Evolutionary conservation across 2,888 invertebrate species (phyloP), one percentile per base, ranked within the genome.

Genomic region (Himalopsyche kuldschensis): DNA sequence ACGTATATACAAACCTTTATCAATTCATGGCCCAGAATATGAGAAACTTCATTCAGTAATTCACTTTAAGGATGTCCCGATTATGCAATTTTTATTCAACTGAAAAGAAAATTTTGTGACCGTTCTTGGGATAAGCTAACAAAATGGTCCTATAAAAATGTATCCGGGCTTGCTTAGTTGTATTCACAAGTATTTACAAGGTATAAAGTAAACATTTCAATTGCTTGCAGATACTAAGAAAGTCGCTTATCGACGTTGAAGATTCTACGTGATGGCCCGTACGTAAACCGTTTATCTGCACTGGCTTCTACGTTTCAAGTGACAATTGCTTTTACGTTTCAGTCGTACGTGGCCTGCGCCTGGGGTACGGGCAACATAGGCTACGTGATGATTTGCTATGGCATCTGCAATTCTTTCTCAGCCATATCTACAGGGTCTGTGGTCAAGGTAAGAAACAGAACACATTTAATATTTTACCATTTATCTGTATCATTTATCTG

Each of bases 341-440:
- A 93, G 93, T 91, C 92, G 24, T 93, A 91, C 87, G 92, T 94
- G 8, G 92, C 93, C 0, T 93, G 93, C 82, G 91, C 92, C 0
- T 90, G 92, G 86, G 93, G 95, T 0, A 93, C 95, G 0, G 92
- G 93, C 20, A 92, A 93, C 76, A 94, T 95, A 0, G 95, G 95
- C 0, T 94, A 93, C 87, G 93, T 95, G 15, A 93, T 95, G 93
- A 93, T 95, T 88, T 92, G 93, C 46, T 94, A 92, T 87, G 95
- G 95, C 0, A 88, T 94, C 0, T 91, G 92, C 0, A 93, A 94
- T 84, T 94, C 94, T 0, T 86, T 94, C 3, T 93, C 94, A 30
- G 94, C 94, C 32, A 89, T 91, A 78, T 87, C 89, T 47, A 91
- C 91, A 85, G 93, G 93, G 3, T 90, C 90, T 20, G 84, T 92